Percentiles rank a stretch among this genome's conserved stretches.
Evolutionary conservation across 2,888 invertebrate species (phyloP).

Genomic region (Euplagia quadripunctaria): DNA sequence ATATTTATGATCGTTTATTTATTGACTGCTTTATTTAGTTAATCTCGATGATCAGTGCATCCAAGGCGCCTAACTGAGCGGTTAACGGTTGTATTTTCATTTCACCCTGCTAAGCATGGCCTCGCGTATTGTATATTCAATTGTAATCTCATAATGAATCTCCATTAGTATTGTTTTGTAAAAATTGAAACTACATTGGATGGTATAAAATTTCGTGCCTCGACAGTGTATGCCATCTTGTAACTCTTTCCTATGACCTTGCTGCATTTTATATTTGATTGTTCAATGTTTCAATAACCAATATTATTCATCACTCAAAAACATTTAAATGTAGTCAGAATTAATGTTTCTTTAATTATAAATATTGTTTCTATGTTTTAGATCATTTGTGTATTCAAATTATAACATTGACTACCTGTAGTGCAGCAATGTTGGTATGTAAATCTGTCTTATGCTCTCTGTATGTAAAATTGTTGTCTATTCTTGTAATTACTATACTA

Average conservation of each 20-base stretch:
- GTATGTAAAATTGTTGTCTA: conserved; percentile 34
- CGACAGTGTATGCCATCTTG: conserved; percentile 55
- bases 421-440: conserved; percentile 32
- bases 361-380: conserved; percentile 39
- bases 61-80: conserved; percentile 75
- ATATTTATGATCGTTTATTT: conserved; percentile 88
- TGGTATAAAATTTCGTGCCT: conserved; percentile 71
- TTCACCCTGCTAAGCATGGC: conserved; percentile 85
- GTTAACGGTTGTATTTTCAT: conserved; percentile 82
- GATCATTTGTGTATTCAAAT: conserved; percentile 37
- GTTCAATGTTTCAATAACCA: conserved; percentile 27
- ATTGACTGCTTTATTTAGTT: conserved; percentile 88
- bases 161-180: conserved; percentile 76
- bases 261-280: conserved; percentile 44
- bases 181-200: conserved; percentile 83
- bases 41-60: conserved; percentile 74
- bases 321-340: conserved; percentile 34
- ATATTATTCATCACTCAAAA: conserved; percentile 42
- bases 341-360: conserved; percentile 38
- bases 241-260: conserved; percentile 8
- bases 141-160: conserved; percentile 86
- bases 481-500: conserved; percentile 27
- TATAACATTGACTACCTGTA: conserved; percentile 39
- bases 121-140: conserved; percentile 79
- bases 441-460: conserved; percentile 46